Conservation (phyloP, 2,113 vertebrate genomes). For the Elachura formosa region DNA sequence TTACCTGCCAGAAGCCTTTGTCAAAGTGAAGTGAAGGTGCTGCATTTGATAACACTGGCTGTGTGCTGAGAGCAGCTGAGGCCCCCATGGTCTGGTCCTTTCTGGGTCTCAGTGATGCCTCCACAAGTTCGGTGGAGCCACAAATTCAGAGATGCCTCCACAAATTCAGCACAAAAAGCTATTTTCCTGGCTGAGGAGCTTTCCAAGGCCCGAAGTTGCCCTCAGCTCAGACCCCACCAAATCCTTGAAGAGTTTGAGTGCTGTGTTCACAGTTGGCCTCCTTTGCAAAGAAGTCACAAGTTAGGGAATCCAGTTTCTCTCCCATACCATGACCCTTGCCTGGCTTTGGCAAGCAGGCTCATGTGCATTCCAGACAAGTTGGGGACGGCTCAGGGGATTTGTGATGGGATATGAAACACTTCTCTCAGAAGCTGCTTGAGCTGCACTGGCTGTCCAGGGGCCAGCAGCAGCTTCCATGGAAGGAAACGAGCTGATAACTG, state of each 20-base stretch:
- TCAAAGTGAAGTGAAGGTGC: not conserved
- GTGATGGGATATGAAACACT: conserved; percentile 61
- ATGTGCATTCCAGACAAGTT: conserved; percentile 3
- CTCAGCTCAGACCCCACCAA: not conserved
- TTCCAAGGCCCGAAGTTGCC: not conserved
- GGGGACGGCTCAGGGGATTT: conserved; percentile 29
- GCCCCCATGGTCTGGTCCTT: not conserved
- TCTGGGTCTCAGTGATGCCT: not conserved
- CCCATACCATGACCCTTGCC: not conserved
- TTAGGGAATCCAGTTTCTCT: not conserved
- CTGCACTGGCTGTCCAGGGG: not conserved
- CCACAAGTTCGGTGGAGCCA: not conserved
- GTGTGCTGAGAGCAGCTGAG: not conserved
- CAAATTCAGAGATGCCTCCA: too few species aligned
- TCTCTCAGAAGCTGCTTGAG: not conserved
- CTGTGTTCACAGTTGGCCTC: not conserved
- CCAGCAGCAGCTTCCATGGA: accelerated
- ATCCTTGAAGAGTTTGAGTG: not conserved
- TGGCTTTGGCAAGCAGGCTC: conserved; percentile 29
- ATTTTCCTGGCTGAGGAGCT: not conserved
- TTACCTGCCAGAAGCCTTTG: not conserved
- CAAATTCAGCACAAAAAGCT: not conserved
- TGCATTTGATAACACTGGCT: not conserved
- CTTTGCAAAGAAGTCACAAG: not conserved
- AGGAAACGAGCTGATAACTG: not conserved